Evolutionary conservation across 2,797 vertebrate genomes (phyloP), one percentile per base, ranked within the genome.

Genomic region (Falco peregrinus): DNA sequence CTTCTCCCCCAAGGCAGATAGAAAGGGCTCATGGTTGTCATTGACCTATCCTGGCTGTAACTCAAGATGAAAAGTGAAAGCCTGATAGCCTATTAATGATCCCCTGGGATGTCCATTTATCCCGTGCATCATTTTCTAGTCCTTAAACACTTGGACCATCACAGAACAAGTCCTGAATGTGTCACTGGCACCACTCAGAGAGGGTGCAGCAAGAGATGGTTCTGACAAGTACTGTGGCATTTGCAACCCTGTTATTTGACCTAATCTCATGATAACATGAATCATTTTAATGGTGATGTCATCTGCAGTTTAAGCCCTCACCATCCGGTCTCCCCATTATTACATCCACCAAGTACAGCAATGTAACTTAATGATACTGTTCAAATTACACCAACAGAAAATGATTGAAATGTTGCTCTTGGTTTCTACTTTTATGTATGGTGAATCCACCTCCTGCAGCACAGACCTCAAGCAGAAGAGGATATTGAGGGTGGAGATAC

Each of bases 241-340:
- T 96, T 95, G 16, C 68, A 96, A 78, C 50, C 71, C 73, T 91
- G 60, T 88, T 92, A 54, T 81, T 91, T 95, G 92, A 85, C 93
- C 71, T 81, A 91, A 85, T 75, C 68, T 50, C 63, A 41, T 33
- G 71, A 53, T 82, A 89, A 85, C 43, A 56, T 68, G 78, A 96
- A 92, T 96, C 53, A 94, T 54, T 93, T 95, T 85, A 95, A 96
- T 92, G 92, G 78, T 94, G 81, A 68, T 74, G 70, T 90, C 89
- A 89, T 48, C 76, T 85, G 71, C 73, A 87, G 63, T 83, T 94
- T 80, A 78, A 76, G 35, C 19, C 11, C 57, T 88, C 54, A 65
- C 50, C 57, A 87, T 92, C 70, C n/a, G 5, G 60, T 87, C 57
- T 80, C 53, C 31, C 74, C 43, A 48, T 75, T 56, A 50, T 78